Percentiles rank a stretch among this genome's conserved stretches.
Conservation (phyloP, 2,797 vertebrate species). For the Pteronotus mesoamericanus region DNA sequence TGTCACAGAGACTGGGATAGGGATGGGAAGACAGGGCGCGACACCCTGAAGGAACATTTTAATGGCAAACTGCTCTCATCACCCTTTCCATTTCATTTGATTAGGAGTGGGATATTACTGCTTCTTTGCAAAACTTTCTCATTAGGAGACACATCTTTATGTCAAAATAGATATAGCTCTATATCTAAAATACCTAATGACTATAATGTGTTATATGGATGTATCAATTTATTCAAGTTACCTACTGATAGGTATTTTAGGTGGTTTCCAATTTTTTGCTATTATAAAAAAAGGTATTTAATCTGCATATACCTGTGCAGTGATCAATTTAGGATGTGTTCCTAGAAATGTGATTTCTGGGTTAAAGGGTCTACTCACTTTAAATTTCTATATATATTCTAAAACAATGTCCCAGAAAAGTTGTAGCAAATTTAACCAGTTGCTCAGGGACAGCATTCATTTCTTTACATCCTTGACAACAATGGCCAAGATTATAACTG, state of each 20-base stretch:
- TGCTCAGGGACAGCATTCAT: neutral
- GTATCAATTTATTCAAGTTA: neutral
- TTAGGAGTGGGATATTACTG: neutral
- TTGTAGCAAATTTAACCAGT: neutral
- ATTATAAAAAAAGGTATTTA: neutral
- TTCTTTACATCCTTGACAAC: neutral
- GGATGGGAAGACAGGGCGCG: neutral
- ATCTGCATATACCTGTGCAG: neutral
- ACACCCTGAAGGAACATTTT: neutral
- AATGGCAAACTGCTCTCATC: neutral
- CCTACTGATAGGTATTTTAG: neutral
- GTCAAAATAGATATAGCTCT: neutral
- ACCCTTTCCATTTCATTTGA: neutral
- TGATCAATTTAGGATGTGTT: neutral
- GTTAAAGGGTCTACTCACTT: neutral
- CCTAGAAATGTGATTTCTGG: neutral
- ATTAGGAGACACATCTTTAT: neutral
- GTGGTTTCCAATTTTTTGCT: neutral
- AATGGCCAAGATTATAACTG: neutral
- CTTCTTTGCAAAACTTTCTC: neutral
- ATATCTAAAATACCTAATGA: constrained; percentile 11
- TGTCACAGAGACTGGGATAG: neutral
- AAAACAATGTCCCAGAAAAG: neutral
- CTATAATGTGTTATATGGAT: neutral
- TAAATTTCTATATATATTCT: neutral